phyloP scores from a whole-genome alignment of 2,888 invertebrate species.

The Plusia festucae region DNA sequence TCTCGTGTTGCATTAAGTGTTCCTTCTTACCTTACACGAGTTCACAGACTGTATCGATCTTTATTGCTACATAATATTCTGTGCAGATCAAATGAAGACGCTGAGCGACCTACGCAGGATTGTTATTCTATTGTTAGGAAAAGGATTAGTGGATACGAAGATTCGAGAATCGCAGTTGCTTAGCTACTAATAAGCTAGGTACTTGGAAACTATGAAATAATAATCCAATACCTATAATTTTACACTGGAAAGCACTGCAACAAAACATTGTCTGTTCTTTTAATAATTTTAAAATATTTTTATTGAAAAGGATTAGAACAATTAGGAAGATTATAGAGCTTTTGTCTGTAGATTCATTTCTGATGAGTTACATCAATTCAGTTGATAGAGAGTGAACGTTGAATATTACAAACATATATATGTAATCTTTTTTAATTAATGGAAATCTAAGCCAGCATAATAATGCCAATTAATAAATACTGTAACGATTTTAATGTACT shows the following conservation, averaged over 20 bases:
- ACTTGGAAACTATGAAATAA: too few species aligned
- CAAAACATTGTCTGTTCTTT: too few species aligned
- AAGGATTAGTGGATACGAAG: background rate
- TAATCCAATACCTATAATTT: too few species aligned
- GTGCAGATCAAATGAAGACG: constrained; percentile 12
- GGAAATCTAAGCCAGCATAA: background rate
- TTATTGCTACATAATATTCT: constrained; percentile 18
- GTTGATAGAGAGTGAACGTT: background rate
- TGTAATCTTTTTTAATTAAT: constrained; percentile 11
- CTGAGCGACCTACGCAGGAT: background rate
- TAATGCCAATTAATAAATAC: constrained; percentile 20
- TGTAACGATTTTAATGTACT: constrained; percentile 12
- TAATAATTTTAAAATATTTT: too few species aligned
- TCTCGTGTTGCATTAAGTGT: constrained; percentile 55
- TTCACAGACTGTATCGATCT: constrained; percentile 41
- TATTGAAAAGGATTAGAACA: too few species aligned
- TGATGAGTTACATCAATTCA: too few species aligned
- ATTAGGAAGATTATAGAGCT: too few species aligned
- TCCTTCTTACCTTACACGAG: constrained; percentile 40
- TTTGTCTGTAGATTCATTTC: too few species aligned
- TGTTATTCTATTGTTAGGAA: background rate
- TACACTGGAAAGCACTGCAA: too few species aligned
- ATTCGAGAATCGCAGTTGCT: too few species aligned
- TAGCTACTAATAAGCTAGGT: background rate
- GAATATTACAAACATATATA: background rate